Base-by-base conservation (phyloP, 2,113 vertebrate genomes). In the Amia ocellicauda region DNA sequence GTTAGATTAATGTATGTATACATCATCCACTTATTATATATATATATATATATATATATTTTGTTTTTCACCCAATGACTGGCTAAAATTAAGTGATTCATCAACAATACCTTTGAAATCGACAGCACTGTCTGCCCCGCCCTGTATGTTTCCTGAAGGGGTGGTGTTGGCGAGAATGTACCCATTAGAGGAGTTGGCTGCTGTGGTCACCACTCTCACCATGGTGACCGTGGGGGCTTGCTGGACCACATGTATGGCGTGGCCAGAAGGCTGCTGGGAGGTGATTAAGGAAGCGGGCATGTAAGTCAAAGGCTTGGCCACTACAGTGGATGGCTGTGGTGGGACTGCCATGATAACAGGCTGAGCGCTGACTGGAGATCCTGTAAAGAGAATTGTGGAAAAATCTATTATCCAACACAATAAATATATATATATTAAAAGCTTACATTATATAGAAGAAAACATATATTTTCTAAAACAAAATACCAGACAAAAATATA, bases 301-400 rank as follows among this genome's bases (percentile, higher is more conserved):
- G 71, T 98, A 91, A 7, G 94, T 84, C 0, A 98, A 80, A 0
- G 94, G 89, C 61, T 99, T 98, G 61, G 93, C 89, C 47, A 90
- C 70, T 47, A 92, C 76, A 20, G 81, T 74, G 7, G 91, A 78
- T 0, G 91, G 88, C 54, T 94, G 92, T 36, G 89, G 77, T n/a
- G 95, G 94, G 49, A 95, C 87, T 0, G 96, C 91, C 93, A 98
- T 93, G 78, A 98, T 97, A 69, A 98, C 93, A 0, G 92, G 94
- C 79, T 97, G 95, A 63, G 88, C 83, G 20, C 94, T 94, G 72
- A 98, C 93, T 0, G 96, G 97, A 43, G 96, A 99, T 8, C 97
- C 97, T 98, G 69, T 0, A 13, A 29, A 61, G 19, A 22, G 41
- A 72, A 36, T 11, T 7, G 31, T n/a, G n/a, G n/a, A n/a, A n/a